Evolutionary conservation across 2,113 vertebrate species (phyloP).

Genomic region (Lynx canadensis): DNA sequence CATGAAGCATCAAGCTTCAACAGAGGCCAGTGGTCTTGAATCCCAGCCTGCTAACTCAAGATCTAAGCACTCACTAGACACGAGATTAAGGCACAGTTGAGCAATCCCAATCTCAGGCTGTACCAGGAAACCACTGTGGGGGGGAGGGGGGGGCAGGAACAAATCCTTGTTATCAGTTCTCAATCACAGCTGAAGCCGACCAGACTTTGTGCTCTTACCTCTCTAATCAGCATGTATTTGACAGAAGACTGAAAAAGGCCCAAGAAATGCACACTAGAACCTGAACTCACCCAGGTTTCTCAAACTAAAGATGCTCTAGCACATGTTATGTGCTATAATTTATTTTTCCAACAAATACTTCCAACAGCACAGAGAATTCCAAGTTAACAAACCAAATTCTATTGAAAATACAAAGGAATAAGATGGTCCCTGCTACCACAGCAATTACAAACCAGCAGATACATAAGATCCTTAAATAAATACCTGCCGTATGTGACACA

Average conservation of each 20-base stretch:
- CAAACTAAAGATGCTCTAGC: neutral
- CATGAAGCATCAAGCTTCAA: neutral
- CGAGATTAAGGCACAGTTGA: neutral
- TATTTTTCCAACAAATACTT: constrained; percentile 3
- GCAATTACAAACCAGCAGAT: neutral
- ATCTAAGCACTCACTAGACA: neutral
- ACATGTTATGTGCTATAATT: neutral
- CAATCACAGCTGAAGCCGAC: neutral
- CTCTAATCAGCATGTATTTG: neutral
- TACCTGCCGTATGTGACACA: neutral
- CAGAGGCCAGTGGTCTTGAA: neutral
- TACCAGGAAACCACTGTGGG: neutral
- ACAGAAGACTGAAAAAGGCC: neutral
- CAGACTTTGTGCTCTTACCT: neutral
- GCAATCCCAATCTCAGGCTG: neutral
- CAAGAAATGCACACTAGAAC: neutral
- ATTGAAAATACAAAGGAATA: neutral
- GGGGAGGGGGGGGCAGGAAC: neutral
- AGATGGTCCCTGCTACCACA: neutral
- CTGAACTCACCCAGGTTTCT: neutral
- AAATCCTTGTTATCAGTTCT: neutral
- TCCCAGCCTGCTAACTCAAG: neutral
- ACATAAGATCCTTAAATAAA: neutral
- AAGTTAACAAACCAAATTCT: neutral
- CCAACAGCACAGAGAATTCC: neutral